Conservation (phyloP, 1,140 invertebrate genomes). For the Palaemon carinicauda region DNA sequence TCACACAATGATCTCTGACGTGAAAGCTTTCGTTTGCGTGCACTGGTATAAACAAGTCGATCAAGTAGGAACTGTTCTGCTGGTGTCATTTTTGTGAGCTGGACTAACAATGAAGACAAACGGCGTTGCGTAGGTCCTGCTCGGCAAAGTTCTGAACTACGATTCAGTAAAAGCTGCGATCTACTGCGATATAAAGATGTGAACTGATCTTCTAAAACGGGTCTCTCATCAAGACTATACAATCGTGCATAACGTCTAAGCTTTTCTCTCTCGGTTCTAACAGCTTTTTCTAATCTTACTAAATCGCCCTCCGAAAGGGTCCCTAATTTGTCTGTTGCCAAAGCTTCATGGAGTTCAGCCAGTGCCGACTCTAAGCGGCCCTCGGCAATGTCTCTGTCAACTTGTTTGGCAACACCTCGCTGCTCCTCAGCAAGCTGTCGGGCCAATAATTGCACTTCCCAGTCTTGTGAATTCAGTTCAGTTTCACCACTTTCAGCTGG, state of each 20-base stretch:
- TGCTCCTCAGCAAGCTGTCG: constrained; percentile 72
- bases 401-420: constrained; percentile 43
- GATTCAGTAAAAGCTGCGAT: constrained; percentile 47
- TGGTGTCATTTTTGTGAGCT: constrained; percentile 50
- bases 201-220: constrained; percentile 56
- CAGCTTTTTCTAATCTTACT: constrained; percentile 49
- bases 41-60: constrained; percentile 50
- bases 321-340: constrained; percentile 57
- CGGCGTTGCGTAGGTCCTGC: constrained; percentile 47
- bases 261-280: constrained; percentile 50
- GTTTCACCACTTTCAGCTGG: constrained; percentile 56
- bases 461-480: constrained; percentile 71
- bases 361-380: constrained; percentile 50
- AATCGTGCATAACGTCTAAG: constrained; percentile 49
- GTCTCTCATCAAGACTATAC: constrained; percentile 57
- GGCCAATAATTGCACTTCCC: constrained; percentile 81
- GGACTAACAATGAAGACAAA: constrained; percentile 43
- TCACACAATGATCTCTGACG: constrained; percentile 52
- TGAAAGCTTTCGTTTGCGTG: constrained; percentile 35
- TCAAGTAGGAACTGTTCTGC: constrained; percentile 59
- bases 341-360: constrained; percentile 56
- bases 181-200: constrained; percentile 54
- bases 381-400: constrained; percentile 56
- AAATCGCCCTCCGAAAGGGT: constrained; percentile 51
- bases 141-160: constrained; percentile 41